A percentile compares a stretch with the other conserved stretches of the same genome.
These are phyloP conservation scores for Pygocentrus nattereri DNA, from an alignment of 2,797 vertebrate genomes.

Conservation along the genomic window DNA sequence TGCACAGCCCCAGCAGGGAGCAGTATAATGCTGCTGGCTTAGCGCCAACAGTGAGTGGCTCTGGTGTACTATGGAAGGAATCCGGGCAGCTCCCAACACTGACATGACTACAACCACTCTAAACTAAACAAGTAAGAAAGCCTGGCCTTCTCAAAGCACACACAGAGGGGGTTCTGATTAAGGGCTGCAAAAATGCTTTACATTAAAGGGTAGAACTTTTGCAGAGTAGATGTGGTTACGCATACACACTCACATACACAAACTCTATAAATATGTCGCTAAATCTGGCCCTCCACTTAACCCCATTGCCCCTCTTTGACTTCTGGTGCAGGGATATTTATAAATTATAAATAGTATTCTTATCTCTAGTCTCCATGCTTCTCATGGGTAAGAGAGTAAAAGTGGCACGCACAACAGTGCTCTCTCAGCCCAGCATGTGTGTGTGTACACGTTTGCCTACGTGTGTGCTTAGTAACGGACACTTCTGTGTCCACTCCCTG, in stretches of 20 bases:
- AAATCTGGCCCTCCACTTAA: slow-evolving; percentile 34
- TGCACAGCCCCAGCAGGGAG: neutral
- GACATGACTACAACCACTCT: slow-evolving; percentile 1
- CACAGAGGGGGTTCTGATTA: neutral
- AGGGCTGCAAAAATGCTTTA: slow-evolving; percentile 21
- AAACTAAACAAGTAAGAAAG: slow-evolving; percentile 30
- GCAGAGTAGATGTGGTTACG: neutral
- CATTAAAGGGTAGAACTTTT: slow-evolving; percentile 2
- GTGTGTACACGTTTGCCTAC: neutral
- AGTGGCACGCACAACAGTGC: neutral
- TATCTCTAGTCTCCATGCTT: slow-evolving; percentile 49
- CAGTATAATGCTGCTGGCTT: neutral
- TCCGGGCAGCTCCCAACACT: neutral
- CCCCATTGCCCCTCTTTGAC: slow-evolving; percentile 23
- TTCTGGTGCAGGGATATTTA: slow-evolving; percentile 33
- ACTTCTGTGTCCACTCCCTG: too few species aligned
- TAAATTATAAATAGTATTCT: slow-evolving; percentile 51
- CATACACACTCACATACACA: slow-evolving; percentile 10
- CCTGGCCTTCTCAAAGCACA: neutral
- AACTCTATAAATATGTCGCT: slow-evolving; percentile 14
- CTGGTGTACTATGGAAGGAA: slow-evolving; percentile 22
- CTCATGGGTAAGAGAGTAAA: slow-evolving; percentile 3
- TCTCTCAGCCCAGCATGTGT: neutral
- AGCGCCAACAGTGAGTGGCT: slow-evolving; percentile 5
- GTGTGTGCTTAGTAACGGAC: neutral